These are phyloP conservation scores for Paragorgia papillata DNA, from an alignment of 92 coral and sea anemone species.

Conservation along the genomic window DNA sequence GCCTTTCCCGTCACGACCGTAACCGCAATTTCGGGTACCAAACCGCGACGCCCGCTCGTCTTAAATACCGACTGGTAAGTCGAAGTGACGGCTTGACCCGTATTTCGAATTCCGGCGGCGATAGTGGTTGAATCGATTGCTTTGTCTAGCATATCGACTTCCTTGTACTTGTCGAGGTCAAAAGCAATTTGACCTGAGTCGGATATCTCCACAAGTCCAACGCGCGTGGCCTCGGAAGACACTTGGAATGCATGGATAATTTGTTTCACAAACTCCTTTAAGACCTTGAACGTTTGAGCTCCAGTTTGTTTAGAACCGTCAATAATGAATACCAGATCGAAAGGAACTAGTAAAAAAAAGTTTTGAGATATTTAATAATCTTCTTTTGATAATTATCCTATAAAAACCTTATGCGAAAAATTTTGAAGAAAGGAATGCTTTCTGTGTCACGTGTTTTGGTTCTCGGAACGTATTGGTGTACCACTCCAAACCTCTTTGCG, in stretches of 20 bases:
- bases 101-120: neutral
- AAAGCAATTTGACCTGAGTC: slow-evolving; percentile 21
- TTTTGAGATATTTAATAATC: neutral
- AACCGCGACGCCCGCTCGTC: slow-evolving; percentile 30
- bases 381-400: no score
- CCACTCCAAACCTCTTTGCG: no score
- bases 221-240: neutral
- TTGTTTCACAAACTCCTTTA: slow-evolving; percentile 26
- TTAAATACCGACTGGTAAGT: slow-evolving; percentile 2
- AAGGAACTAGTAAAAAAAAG: slow-evolving; percentile 14
- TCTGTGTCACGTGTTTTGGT: no score
- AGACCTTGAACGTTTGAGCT: slow-evolving; percentile 10
- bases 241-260: slow-evolving; percentile 22
- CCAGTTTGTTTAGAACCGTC: slow-evolving; percentile 25
- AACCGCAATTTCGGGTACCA: slow-evolving; percentile 25
- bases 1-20: slow-evolving; percentile 12
- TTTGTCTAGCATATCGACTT: neutral
- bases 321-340: slow-evolving; percentile 30
- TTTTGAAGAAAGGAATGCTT: no score
- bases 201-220: slow-evolving; percentile 8
- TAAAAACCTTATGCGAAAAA: no score
- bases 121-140: slow-evolving; percentile 12
- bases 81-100: slow-evolving; percentile 5
- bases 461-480: no score
- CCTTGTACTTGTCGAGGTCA: slow-evolving; percentile 30